Base-by-base conservation (phyloP, 2,113 vertebrate genomes). In the Typhlomys cinereus region DNA sequence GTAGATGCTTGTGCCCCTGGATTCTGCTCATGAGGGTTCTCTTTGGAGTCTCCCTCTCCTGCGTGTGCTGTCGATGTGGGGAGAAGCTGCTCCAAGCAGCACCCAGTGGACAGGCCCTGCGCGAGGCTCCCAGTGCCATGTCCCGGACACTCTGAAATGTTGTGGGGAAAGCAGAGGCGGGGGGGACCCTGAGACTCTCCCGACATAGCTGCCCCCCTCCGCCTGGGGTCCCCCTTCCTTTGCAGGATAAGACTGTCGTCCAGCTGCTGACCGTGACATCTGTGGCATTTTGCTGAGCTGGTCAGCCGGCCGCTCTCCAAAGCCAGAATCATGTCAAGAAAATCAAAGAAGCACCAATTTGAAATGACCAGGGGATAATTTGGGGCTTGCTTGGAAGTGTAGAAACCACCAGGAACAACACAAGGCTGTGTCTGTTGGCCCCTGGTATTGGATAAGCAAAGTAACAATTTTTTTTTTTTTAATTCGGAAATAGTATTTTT, bases 21-120 rank as follows among this genome's bases (percentile, higher is more conserved):
- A 96, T 96, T 96, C 93, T 96, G 96, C 97, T 98, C 97, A 98
- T 98, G n/a, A n/a, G 94, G 91, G 95, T 96, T 92, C 97, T 96
- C 92, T 90, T 95, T 66, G 96, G 91, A n/a, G n/a, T n/a, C n/a
- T n/a, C n/a, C n/a, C n/a, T 90, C 41, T 4, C 89, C 34, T 62
- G 82, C 93, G 64, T 93, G 91, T 93, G 95, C 85, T 84, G 89
- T 0, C n/a, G 96, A 97, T 96, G 95, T 89, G 96, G 96, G 84
- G 88, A 97, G 97, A 97, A 86, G 96, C 57, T 15, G 39, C 97
- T 96, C 96, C 92, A 95, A 97, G 95, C 85, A 94, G 95, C 89
- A 0, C 4, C 83, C 94, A 82, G 23, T 54, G 88, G 93, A 81
- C 81, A 94, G 89, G n/a, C 88, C 3, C 50, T 0, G 78, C 0